Base-by-base conservation (phyloP, 92 coral and sea anemone genomes). In the Pocillopora grandis region DNA sequence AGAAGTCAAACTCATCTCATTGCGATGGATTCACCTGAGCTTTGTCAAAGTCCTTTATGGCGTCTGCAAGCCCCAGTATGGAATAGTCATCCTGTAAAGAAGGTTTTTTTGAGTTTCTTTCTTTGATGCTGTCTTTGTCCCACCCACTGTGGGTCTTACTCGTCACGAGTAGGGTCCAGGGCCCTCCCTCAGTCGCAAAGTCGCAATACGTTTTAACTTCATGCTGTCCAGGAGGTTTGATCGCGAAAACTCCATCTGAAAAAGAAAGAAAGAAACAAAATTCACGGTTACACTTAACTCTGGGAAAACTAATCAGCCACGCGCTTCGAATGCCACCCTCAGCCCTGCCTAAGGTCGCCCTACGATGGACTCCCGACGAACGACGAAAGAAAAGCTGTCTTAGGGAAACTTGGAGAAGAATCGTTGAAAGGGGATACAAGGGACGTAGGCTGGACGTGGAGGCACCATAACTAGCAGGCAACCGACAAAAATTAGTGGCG, bases 121-220 rank as follows among this genome's bases (percentile, higher is more conserved):
- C 55, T 61, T 91, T 88, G 59, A 91, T 52, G 37, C 84, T 91
- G 58, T 84, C 75, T 61, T 71, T 72, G 35, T 78, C 78, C 94
- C 94, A 91, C 13, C 91, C 91, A 3, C 63, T 61, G 81, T 85
- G 91, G 15, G 89, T 63, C 58, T 80, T 88, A 71, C 94, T 91
- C 72, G 94, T 91, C 11, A 82, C 77, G 2, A 91, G 76, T 20
- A 91, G 72, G 1, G 94, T 91, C 94, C 94, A 91, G 77, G 92
- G 92, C 10, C 94, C 94, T 36, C 94, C 94, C 59, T 77, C 85
- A 17, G 87, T 82, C 63, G 94, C 62, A 57, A 88, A 80, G 84
- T 91, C 94, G 75, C 94, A 92, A 64, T 78, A 83, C 27, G 92
- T 92, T 82, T 92, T 92, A 68, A 86, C 86, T 67, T 69, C 86